Percentiles rank a stretch among this genome's conserved stretches.
phyloP scores from a whole-genome alignment of 2,797 vertebrate genomes.

The Parotocinclus haroldoi region DNA sequence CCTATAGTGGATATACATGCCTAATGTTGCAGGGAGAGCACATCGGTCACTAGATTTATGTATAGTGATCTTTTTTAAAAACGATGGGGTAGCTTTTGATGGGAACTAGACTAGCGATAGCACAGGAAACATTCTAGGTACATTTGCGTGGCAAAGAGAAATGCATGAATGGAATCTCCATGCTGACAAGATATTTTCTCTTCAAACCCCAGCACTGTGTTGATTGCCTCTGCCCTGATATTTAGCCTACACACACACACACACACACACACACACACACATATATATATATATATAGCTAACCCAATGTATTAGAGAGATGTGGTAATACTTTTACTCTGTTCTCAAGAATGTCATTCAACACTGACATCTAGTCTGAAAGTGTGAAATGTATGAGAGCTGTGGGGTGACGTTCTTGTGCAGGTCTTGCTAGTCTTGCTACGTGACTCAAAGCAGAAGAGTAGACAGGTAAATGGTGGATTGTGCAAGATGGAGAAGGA shows the following conservation, averaged over 20 bases:
- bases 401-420: background rate
- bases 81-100: background rate
- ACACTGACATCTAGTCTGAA: background rate
- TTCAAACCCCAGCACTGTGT: background rate
- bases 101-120: slow-evolving; percentile 11
- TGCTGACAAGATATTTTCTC: slow-evolving; percentile 8
- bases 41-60: background rate
- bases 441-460: slow-evolving; percentile 4
- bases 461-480: background rate
- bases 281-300: too few species aligned
- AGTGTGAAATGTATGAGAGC: background rate
- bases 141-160: slow-evolving; percentile 57
- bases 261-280: too few species aligned
- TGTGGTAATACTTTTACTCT: too few species aligned
- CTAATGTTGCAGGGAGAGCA: slow-evolving; percentile 9
- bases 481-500: slow-evolving; percentile 10
- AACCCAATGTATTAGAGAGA: too few species aligned
- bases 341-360: too few species aligned
- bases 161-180: slow-evolving; percentile 63
- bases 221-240: too few species aligned
- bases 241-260: too few species aligned
- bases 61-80: background rate
- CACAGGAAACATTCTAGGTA: slow-evolving; percentile 63
- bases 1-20: slow-evolving; percentile 22
- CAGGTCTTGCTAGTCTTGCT: slow-evolving; percentile 8